These are phyloP conservation scores for Panulirus ornatus DNA, from an alignment of 1,140 invertebrate genomes.

Conservation along the genomic window DNA sequence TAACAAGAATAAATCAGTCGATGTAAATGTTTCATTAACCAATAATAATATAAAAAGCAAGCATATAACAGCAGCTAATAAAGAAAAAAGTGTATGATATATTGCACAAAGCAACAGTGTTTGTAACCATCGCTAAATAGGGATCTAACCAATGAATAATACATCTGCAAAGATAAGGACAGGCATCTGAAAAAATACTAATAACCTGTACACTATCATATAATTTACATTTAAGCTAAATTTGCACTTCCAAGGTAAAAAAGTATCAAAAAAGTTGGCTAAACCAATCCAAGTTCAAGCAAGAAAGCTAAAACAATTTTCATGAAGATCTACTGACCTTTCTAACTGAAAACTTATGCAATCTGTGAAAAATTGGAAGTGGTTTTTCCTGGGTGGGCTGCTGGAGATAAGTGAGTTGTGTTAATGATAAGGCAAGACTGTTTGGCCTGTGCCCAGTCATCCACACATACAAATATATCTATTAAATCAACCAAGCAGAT, in stretches of 20 bases:
- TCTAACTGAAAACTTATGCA: slow-evolving; percentile 64
- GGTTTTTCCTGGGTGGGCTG: slow-evolving; percentile 50
- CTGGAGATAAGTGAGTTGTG: slow-evolving; percentile 16
- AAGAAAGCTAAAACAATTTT: slow-evolving; percentile 3
- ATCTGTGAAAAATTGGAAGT: slow-evolving; percentile 57
- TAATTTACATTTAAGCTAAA: background rate
- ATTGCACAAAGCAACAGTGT: too few relatives aligned
- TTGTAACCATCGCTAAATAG: too few relatives aligned
- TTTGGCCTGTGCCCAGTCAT: too few relatives aligned
- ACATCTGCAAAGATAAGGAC: too few relatives aligned
- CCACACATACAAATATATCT: too few relatives aligned
- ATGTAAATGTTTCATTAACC: too few relatives aligned
- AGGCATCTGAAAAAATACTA: background rate
- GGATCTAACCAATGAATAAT: too few relatives aligned
- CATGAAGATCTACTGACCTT: slow-evolving; percentile 40
- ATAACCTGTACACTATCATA: background rate
- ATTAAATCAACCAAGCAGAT: too few relatives aligned
- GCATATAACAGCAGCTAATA: too few relatives aligned
- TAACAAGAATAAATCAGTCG: too few relatives aligned
- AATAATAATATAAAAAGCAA: too few relatives aligned
- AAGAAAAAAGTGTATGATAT: too few relatives aligned
- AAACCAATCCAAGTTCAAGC: background rate
- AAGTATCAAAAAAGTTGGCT: background rate
- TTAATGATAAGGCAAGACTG: slow-evolving; percentile 2
- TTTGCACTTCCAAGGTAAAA: background rate